Evolutionary conservation across 37 sponge, comb jelly and placozoan species (phyloP), one percentile per base, ranked within the genome.

Genomic region (Trichoplax adhaerens): DNA sequence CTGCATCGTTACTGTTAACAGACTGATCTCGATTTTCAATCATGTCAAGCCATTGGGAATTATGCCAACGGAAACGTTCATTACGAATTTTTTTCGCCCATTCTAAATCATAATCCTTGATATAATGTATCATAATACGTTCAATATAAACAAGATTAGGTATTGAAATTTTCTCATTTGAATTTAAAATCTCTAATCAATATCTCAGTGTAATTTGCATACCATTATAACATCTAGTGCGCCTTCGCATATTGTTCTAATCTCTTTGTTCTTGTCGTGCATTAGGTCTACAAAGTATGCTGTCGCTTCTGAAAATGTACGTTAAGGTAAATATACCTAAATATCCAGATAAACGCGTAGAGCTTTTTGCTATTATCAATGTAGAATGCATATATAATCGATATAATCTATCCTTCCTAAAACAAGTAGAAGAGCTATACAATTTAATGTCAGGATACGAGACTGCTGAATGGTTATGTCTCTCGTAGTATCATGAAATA

Each of bases 251-350:
- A 83, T 73, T 56, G 77, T 83, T 10, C 76, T 65, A 8, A 94
- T 80, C 65, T 83, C 90, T 51, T 80, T 84, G 81, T 89, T 94
- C 65, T 86, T 89, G 76, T 89, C 90, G 73, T 89, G 82, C 90
- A 94, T 89, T 65, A 94, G 74, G 56, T 89, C 91, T 55, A 94
- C 57, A 50, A 94, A 77, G 55, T 89, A 89, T 8, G 86, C 90
- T 7, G 90, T 77, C 64, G 75, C 87, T 65, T 86, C 90, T 81
- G 73, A 3, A 8, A 57, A 1, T 2, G n/a, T 8, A 29, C 29
- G 72, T 74, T 77, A 54, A 54, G 46, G 68, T 66, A 8, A 66
- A 12, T 12, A 60, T 12, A 60, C 29, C 29, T 29, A 29, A 12
- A 12, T 12, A 60, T 12, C 62, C 62, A 12, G 62, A 12, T 12